Base-by-base conservation (phyloP, 2,113 vertebrate species). In the Zosterops borbonicus region DNA sequence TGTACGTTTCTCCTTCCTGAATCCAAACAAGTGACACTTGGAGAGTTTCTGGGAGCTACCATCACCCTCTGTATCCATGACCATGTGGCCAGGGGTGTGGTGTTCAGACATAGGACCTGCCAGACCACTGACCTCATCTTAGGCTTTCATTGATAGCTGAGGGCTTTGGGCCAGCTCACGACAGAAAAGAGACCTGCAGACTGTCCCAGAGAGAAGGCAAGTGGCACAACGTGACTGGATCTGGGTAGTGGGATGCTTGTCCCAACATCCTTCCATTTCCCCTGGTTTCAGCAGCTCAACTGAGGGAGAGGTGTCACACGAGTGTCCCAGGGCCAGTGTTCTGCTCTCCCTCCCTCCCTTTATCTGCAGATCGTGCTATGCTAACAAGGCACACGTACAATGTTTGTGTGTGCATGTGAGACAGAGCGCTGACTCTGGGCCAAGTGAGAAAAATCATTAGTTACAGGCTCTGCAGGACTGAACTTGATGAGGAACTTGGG, bases 391-490 rank as follows among this genome's bases (percentile, higher is more conserved):
- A 94, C 94, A 97, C 92, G 90, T 95, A 97, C 92, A 93, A 64
- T 89, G 88, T 95, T 96, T 95, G 93, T 96, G 88, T 88, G 94
- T 94, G 90, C 94, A 92, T 96, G 93, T 89, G 94, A 95, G 94
- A 88, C 90, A 64, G 85, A 80, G 94, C 1, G 3, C 88, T 93
- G 94, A 96, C 69, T 96, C 64, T 25, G 0, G 5, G 95, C 95
- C 96, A 96, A 95, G 88, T 12, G 65, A 94, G 96, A 93, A 97
- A 96, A 96, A 95, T 96, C 96, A 96, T 97, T 96, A 96, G 96
- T 94, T 96, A 81, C 94, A 89, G 95, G 94, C 96, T 96, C 70
- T 94, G 77, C 96, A 96, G 96, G 96, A 96, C 96, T 94, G 62
- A 96, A 96, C 96, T 97, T 94, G 96, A 96, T 0, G 7, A 93